Conservation (phyloP, 2,888 invertebrate genomes). For the Acronicta leporina region DNA sequence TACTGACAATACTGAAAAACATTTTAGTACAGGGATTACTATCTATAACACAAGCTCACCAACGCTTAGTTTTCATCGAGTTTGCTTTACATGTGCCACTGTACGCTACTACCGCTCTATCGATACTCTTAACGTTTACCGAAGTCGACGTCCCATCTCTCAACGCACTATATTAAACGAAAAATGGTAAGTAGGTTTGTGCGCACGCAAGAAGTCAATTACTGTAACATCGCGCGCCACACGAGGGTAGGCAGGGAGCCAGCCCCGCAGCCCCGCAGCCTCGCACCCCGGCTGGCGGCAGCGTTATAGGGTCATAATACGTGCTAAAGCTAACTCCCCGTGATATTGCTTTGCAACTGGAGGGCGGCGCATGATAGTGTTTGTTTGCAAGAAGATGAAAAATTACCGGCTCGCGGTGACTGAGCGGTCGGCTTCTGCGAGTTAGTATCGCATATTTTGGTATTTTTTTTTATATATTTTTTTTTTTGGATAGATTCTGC, state of each 20-base stretch:
- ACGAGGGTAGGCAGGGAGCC: not conserved
- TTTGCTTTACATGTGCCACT: too few relatives aligned
- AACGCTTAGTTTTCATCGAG: too few relatives aligned
- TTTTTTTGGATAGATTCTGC: too few relatives aligned
- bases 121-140: not conserved
- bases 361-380: not conserved
- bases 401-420: not conserved
- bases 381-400: not conserved
- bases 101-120: not conserved
- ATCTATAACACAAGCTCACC: too few relatives aligned
- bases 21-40: too few relatives aligned
- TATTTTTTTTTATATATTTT: too few relatives aligned
- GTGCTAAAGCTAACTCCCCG: not conserved
- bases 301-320: not conserved
- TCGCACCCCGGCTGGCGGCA: too few relatives aligned
- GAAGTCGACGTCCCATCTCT: not conserved
- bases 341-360: not conserved
- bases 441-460: too few relatives aligned
- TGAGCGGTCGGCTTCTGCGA: too few relatives aligned
- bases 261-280: not conserved
- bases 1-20: too few relatives aligned
- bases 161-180: constrained; percentile 11
- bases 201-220: constrained; percentile 43
- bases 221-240: constrained; percentile 7
- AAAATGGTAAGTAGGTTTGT: constrained; percentile 17